These are phyloP conservation scores for Strix occidentalis DNA, from an alignment of 2,797 vertebrate species.

Conservation along the genomic window DNA sequence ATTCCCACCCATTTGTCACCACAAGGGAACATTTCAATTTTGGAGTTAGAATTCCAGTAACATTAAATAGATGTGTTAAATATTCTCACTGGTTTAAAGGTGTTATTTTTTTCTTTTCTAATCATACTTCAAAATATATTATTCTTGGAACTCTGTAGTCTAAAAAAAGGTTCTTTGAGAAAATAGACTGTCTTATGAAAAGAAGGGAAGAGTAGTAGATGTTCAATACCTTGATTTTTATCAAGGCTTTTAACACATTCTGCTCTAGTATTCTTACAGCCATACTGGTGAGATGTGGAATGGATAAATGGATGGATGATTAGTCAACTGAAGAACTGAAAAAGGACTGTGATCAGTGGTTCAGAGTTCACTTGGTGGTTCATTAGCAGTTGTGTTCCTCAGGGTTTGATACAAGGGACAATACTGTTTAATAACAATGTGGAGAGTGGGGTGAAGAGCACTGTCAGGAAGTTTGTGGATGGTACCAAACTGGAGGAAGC, in stretches of 20 bases:
- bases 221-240: background rate
- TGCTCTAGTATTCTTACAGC: background rate
- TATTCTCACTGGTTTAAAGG: background rate
- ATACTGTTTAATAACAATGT: fast-evolving
- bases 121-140: background rate
- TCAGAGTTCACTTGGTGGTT: background rate
- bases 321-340: background rate
- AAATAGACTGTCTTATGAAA: background rate
- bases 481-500: background rate
- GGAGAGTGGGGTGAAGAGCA: background rate
- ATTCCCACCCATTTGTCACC: background rate
- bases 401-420: background rate
- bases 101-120: background rate
- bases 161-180: background rate
- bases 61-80: background rate
- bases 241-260: background rate
- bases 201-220: background rate
- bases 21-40: background rate
- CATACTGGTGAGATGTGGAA: background rate
- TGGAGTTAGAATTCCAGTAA: background rate
- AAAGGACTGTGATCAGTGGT: background rate
- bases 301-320: background rate
- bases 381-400: fast-evolving
- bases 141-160: background rate
- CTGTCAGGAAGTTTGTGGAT: background rate